Percentiles rank a stretch among this genome's conserved stretches.
Conservation (phyloP, 2,888 invertebrate species). For the Buathra laborator region DNA sequence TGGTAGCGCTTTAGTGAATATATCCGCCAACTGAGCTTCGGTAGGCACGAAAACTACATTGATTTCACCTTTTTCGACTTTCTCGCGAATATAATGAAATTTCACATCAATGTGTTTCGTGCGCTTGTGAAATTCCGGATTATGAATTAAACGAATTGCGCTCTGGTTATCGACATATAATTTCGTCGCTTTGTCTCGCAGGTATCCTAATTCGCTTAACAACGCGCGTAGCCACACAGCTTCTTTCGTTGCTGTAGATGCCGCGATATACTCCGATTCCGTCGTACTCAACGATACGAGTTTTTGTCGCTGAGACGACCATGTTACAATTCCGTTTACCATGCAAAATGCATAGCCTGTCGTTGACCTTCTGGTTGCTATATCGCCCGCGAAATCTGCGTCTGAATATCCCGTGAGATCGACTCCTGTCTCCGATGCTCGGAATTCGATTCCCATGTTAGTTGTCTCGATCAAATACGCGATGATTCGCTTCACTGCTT, state of each 20-base stretch:
- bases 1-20: conserved; percentile 62
- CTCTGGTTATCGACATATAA: conserved; percentile 61
- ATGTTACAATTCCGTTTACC: neutral
- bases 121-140: conserved; percentile 61
- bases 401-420: conserved; percentile 8
- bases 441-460: conserved; percentile 19
- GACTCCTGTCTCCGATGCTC: neutral
- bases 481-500: conserved; percentile 54
- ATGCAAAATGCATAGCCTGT: conserved; percentile 46
- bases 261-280: conserved; percentile 8
- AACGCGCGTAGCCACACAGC: conserved; percentile 51
- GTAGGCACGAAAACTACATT: conserved; percentile 52
- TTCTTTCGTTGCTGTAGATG: conserved; percentile 16
- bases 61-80: conserved; percentile 47
- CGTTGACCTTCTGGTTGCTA: neutral
- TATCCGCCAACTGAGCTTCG: conserved; percentile 59
- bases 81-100: conserved; percentile 59
- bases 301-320: conserved; percentile 3
- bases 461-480: conserved; percentile 52
- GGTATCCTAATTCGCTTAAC: conserved; percentile 32
- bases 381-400: neutral
- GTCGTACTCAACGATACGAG: neutral
- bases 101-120: conserved; percentile 63
- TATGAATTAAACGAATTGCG: conserved; percentile 56
- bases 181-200: neutral